A percentile compares a stretch with the other conserved stretches of the same genome.
Evolutionary conservation across 2,888 invertebrate species (phyloP).

Genomic region (Physocephala rufipes): DNA sequence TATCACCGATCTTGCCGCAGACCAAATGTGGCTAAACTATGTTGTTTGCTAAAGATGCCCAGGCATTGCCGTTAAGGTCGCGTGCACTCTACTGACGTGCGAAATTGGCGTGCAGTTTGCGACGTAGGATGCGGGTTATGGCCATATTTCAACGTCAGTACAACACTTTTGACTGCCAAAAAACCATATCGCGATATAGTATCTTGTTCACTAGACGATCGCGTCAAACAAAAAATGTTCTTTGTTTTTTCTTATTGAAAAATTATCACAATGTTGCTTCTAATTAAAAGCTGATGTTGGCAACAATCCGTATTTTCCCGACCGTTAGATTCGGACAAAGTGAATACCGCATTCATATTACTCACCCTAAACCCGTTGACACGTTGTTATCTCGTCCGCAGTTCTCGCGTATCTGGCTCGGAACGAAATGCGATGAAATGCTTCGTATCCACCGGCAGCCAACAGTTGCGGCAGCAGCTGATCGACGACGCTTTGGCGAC

Average conservation of each 20-base stretch:
- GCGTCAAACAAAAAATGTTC: not conserved
- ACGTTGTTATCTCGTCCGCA: slow-evolving; percentile 49
- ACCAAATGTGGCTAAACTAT: not conserved
- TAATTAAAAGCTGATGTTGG: not conserved
- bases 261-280: not conserved
- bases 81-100: not conserved
- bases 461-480: slow-evolving; percentile 22
- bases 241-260: not conserved
- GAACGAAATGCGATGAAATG: slow-evolving; percentile 37
- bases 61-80: slow-evolving; percentile 6
- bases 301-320: not conserved
- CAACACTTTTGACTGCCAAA: not conserved
- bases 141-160: not conserved
- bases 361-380: slow-evolving; percentile 21
- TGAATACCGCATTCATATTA: slow-evolving; percentile 23
- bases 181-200: slow-evolving; percentile 12
- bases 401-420: slow-evolving; percentile 54
- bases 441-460: slow-evolving; percentile 36
- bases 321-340: slow-evolving; percentile 2
- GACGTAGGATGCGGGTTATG: not conserved
- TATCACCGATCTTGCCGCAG: slow-evolving; percentile 23
- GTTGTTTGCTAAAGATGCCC: not conserved
- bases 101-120: not conserved
- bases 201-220: not conserved
- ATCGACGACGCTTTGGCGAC: slow-evolving; percentile 6